Percentiles rank a stretch among this genome's conserved stretches.
Conservation (phyloP, 2,113 vertebrate species). For the Melanostigma gelatinosum region DNA sequence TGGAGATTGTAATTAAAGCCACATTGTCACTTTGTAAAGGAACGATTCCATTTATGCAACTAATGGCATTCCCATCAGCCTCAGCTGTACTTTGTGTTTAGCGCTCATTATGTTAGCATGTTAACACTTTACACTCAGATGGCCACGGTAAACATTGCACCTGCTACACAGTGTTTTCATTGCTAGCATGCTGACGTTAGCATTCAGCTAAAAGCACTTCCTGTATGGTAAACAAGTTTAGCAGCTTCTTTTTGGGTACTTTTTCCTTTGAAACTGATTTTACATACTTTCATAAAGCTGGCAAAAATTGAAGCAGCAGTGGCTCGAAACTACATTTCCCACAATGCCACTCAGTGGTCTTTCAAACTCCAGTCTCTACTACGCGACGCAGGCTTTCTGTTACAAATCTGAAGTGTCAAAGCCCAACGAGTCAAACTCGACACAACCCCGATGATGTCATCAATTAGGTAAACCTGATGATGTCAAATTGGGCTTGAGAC, state of each 20-base stretch:
- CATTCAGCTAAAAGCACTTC: no score
- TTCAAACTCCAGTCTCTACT: neutral
- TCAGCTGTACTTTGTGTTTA: neutral
- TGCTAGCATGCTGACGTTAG: neutral
- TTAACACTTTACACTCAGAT: no score
- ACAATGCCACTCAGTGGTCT: neutral
- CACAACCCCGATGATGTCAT: neutral
- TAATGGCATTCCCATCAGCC: neutral
- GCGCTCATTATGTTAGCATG: neutral
- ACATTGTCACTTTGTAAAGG: neutral
- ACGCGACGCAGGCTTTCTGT: neutral
- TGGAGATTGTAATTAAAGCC: constrained; percentile 15
- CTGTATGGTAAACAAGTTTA: neutral
- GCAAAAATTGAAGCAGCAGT: neutral
- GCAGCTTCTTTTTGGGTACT: neutral
- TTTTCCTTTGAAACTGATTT: no score
- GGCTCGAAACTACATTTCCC: neutral
- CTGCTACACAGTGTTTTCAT: neutral
- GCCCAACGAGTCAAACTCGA: neutral
- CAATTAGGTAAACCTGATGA: neutral
- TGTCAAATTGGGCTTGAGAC: neutral
- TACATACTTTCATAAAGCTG: neutral
- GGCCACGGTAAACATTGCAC: neutral
- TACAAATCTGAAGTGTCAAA: neutral
- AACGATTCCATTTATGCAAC: neutral